phyloP scores from a whole-genome alignment of 1,140 invertebrate genomes.

The Drosophila repletoides region DNA sequence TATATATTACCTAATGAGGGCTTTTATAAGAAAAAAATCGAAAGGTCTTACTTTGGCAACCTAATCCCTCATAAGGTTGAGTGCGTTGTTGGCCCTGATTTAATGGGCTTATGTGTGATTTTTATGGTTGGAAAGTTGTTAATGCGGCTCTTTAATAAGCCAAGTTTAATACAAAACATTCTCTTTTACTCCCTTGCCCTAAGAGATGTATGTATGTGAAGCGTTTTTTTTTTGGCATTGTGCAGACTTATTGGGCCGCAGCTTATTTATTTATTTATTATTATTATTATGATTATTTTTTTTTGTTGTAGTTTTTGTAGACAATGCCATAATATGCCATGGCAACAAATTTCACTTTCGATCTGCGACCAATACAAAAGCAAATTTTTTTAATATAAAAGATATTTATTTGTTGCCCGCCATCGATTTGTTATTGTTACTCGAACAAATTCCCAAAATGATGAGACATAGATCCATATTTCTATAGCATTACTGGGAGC shows the following conservation, averaged over 20 bases:
- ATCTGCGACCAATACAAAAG: conserved; percentile 33
- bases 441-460: conserved; percentile 30
- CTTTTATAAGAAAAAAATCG: conserved; percentile 12
- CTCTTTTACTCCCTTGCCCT: not conserved
- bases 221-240: conserved; percentile 38
- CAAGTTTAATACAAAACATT: conserved; percentile 1
- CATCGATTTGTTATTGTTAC: conserved; percentile 51
- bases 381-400: conserved; percentile 63
- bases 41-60: conserved; percentile 9
- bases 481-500: too few relatives aligned
- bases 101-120: conserved; percentile 16
- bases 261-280: conserved; percentile 62
- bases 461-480: conserved; percentile 30
- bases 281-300: conserved; percentile 26
- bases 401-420: conserved; percentile 59
- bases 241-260: conserved; percentile 58
- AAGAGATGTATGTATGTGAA: not conserved
- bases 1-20: not conserved
- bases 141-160: conserved; percentile 20
- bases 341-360: conserved; percentile 61
- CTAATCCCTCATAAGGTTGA: conserved; percentile 6
- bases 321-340: conserved; percentile 28
- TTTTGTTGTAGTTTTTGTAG: conserved; percentile 4
- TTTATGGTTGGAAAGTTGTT: conserved; percentile 45
- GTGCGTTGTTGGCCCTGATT: conserved; percentile 17